Evolutionary conservation across 2,888 invertebrate genomes (phyloP).

Genomic region (Danaus chrysippus): DNA sequence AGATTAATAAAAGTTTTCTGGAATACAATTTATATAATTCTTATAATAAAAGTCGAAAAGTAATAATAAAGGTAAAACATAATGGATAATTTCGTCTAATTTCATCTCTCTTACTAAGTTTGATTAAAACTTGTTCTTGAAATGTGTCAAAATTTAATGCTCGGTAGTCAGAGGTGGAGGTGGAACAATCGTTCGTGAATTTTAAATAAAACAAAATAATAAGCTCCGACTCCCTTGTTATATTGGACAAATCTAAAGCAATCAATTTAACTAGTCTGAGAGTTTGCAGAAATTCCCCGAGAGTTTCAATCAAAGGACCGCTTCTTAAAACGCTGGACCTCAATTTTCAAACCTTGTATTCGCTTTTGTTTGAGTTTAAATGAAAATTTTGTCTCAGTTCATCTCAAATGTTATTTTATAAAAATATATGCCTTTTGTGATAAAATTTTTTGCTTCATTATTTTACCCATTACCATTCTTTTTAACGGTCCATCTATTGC

Average conservation of each 20-base stretch:
- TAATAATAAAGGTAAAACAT: too few species aligned
- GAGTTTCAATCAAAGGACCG: slow-evolving; percentile 25
- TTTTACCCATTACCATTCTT: not conserved
- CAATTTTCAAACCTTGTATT: slow-evolving; percentile 24
- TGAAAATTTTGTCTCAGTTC: not conserved
- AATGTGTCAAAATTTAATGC: not conserved
- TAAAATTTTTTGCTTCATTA: not conserved
- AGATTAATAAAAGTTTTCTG: too few species aligned
- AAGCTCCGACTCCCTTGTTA: not conserved
- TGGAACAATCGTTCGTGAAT: slow-evolving; percentile 1
- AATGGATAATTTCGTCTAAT: too few species aligned
- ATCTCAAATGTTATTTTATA: not conserved
- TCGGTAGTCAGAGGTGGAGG: not conserved
- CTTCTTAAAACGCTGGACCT: slow-evolving; percentile 22
- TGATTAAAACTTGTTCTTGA: too few species aligned
- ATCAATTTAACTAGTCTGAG: slow-evolving; percentile 11
- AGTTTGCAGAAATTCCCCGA: slow-evolving; percentile 18
- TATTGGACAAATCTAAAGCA: slow-evolving; percentile 11
- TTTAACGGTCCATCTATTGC: not conserved
- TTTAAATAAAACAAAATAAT: not conserved
- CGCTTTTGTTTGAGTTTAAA: slow-evolving; percentile 21
- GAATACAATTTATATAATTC: too few species aligned
- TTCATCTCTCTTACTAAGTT: too few species aligned
- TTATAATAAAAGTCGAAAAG: too few species aligned
- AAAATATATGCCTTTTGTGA: not conserved